Base-by-base conservation (phyloP, 2,113 vertebrate genomes). In the Tetrax tetrax region DNA sequence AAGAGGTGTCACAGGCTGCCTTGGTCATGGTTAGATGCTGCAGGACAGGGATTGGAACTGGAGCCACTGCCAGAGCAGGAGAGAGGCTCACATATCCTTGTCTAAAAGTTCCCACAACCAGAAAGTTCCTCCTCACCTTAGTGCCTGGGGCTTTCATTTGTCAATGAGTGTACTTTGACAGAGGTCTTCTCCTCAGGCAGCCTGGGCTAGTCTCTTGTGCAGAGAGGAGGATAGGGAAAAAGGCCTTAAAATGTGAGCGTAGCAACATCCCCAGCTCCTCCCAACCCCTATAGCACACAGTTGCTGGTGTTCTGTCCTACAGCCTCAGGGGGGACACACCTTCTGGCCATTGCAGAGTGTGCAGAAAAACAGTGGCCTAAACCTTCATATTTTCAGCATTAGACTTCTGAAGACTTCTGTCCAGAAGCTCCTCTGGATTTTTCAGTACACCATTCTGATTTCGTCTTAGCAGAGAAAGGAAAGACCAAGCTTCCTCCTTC, bases 91-190 rank as follows among this genome's bases (percentile, higher is more conserved):
- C 7, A 31, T 69, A 77, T 76, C 72, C 56, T 54, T 37, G 25
- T 59, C 64, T 87, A 71, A 87, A 81, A 24, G 68, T 81, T 89
- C 89, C 77, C 80, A 80, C 1, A 11, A 60, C 47, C 69, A 92
- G 69, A 89, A 92, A 60, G 53, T 56, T 95, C 60, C 64, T 93
- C 65, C 35, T 68, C 70, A 89, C 77, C 77, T 82, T 81, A 63
- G 51, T 2, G 1, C 77, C 71, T 23, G 37, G 22, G 31, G 47
- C 47, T 96, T 89, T 60, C 57, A 47, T 72, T 75, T 91, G 54
- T 57, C 77, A 84, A 6, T 1, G 18, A 74, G 31, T 0, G 0
- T 48, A 43, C 23, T 80, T 81, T 96, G 83, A 78, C 72, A 91
- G 78, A 93, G 51, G 33, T 70, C 91, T 86, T 75, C 71, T 89